Conservation (phyloP, 2,797 vertebrate genomes). For the Spheniscus humboldti region DNA sequence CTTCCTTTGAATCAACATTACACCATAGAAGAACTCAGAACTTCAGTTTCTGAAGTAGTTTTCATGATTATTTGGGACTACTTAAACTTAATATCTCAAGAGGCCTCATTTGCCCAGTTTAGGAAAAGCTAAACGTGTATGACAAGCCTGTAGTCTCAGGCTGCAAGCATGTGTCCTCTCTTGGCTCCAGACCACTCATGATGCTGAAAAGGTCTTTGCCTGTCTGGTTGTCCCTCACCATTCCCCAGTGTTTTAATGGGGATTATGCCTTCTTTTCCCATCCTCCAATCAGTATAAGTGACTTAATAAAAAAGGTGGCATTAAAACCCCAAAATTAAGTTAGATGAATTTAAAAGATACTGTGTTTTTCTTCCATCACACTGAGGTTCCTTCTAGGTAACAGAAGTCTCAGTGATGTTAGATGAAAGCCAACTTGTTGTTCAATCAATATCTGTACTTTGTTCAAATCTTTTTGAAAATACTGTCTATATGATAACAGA, state of each 20-base stretch:
- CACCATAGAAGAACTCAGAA: not conserved
- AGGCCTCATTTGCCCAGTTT: not conserved
- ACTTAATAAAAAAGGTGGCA: not conserved
- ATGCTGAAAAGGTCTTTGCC: not conserved
- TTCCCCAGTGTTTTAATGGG: not conserved
- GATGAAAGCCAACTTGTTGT: not conserved
- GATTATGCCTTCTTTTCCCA: not conserved
- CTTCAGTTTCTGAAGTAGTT: not conserved
- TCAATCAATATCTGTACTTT: not conserved
- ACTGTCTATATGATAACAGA: not conserved
- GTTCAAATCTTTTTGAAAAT: not conserved
- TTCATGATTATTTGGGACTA: not conserved
- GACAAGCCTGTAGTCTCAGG: too few relatives aligned
- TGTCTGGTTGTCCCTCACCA: not conserved
- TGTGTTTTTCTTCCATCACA: not conserved
- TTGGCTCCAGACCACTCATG: not conserved
- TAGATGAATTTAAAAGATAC: not conserved
- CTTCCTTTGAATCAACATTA: not conserved
- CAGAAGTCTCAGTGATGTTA: not conserved
- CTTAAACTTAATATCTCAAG: not conserved
- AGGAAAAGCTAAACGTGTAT: not conserved
- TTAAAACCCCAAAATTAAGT: not conserved
- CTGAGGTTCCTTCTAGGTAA: not conserved
- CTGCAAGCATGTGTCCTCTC: not conserved
- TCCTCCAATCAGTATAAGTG: not conserved